Evolutionary conservation across 2,888 invertebrate species (phyloP).

Genomic region (Lithosia quadra): DNA sequence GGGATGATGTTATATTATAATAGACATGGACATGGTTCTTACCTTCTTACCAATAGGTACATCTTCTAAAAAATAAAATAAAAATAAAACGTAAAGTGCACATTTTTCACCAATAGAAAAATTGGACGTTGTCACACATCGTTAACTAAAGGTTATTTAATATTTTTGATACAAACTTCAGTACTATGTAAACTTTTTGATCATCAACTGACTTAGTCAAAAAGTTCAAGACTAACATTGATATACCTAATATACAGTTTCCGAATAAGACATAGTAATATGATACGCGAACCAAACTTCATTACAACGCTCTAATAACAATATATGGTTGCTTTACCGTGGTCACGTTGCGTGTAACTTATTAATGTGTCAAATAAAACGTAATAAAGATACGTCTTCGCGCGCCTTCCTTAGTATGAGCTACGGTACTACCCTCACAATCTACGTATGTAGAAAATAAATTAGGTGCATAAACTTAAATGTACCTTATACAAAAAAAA

Average conservation of each 20-base stretch:
- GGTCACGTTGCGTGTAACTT: conserved; percentile 13
- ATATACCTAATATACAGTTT: background rate
- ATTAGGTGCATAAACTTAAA: background rate
- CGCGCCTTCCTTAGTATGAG: conserved; percentile 8
- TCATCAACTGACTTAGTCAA: background rate
- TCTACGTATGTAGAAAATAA: background rate
- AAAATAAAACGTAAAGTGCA: too few relatives aligned
- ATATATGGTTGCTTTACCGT: background rate
- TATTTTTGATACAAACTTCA: too few relatives aligned
- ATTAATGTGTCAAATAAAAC: conserved; percentile 26
- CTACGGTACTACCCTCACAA: background rate
- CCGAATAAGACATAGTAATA: background rate
- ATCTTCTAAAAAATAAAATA: too few relatives aligned
- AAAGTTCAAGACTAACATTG: background rate
- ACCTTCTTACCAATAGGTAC: too few relatives aligned
- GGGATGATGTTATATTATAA: too few relatives aligned
- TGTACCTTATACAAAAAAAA: background rate
- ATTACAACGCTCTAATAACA: conserved; percentile 12
- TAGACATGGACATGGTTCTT: too few relatives aligned
- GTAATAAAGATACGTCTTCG: conserved; percentile 19
- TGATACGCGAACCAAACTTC: conserved; percentile 4
- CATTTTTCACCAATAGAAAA: too few relatives aligned
- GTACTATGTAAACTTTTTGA: background rate
- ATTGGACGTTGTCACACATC: background rate
- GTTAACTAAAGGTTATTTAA: background rate